These are phyloP conservation scores for Pachyramphus minor DNA, from an alignment of 2,113 vertebrate genomes.

Conservation along the genomic window DNA sequence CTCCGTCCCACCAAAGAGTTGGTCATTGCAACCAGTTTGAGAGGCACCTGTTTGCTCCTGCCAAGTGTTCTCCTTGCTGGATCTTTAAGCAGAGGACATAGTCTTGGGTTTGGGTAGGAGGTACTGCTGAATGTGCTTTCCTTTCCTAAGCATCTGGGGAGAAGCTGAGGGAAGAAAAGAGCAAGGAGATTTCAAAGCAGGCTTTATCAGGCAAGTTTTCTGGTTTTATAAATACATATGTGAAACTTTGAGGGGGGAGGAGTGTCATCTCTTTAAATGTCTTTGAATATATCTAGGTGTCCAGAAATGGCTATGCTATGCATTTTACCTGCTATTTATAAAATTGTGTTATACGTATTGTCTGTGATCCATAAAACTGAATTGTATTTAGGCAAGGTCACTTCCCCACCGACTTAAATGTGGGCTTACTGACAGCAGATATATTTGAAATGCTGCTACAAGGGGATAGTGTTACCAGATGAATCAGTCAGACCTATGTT, in stretches of 20 bases:
- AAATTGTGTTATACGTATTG: background rate
- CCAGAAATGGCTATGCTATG: background rate
- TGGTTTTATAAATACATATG: background rate
- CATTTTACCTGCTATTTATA: background rate
- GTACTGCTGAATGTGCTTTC: background rate
- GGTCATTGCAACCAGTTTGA: accelerated
- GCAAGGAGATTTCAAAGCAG: background rate
- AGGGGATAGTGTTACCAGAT: background rate
- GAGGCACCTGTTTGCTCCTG: background rate
- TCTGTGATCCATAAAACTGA: background rate
- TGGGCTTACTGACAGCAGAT: background rate
- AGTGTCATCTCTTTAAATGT: background rate
- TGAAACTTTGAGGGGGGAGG: background rate
- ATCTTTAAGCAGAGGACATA: background rate
- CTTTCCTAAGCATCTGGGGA: background rate
- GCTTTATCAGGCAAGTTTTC: background rate
- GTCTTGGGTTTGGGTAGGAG: background rate
- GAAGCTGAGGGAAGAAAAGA: background rate
- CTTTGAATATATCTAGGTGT: background rate
- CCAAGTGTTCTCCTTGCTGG: background rate
- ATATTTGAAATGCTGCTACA: background rate
- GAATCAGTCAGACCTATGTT: background rate
- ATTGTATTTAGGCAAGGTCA: background rate
- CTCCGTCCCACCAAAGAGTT: background rate
- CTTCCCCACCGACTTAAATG: background rate